Evolutionary conservation across 2,113 vertebrate species (phyloP).

Genomic region (Scalopus aquaticus): DNA sequence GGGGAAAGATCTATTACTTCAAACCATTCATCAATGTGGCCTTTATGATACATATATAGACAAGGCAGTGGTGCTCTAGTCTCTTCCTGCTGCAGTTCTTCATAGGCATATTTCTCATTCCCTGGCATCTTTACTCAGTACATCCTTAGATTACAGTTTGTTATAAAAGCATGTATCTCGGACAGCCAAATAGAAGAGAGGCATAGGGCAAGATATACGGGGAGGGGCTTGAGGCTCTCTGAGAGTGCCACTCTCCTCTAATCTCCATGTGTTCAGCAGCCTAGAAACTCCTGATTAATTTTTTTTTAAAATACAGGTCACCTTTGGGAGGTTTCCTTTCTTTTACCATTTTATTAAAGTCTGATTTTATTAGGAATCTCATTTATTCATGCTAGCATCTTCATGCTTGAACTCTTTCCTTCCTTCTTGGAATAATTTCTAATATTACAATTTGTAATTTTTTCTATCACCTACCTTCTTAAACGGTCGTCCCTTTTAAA

Average conservation of each 20-base stretch:
- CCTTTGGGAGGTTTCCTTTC: background rate
- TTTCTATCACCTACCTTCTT: background rate
- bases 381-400: background rate
- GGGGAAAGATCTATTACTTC: slow-evolving; percentile 95
- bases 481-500: background rate
- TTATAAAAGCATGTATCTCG: background rate
- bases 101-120: slow-evolving; percentile 94
- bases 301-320: background rate
- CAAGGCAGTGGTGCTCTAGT: slow-evolving; percentile 93
- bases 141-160: slow-evolving; percentile 82
- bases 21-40: slow-evolving; percentile 87
- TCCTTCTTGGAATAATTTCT: background rate
- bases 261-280: background rate
- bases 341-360: slow-evolving; percentile 1
- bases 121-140: slow-evolving; percentile 91
- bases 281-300: background rate
- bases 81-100: slow-evolving; percentile 93
- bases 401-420: background rate
- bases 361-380: background rate
- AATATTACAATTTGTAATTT: background rate
- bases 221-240: background rate
- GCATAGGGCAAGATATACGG: too few relatives aligned
- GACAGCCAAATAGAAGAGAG: too few relatives aligned
- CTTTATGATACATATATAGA: slow-evolving; percentile 94
- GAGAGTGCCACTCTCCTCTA: background rate